Evolutionary conservation across 2,113 vertebrate species (phyloP), one percentile per base, ranked within the genome.

Genomic region (Bostrychus sinensis): DNA sequence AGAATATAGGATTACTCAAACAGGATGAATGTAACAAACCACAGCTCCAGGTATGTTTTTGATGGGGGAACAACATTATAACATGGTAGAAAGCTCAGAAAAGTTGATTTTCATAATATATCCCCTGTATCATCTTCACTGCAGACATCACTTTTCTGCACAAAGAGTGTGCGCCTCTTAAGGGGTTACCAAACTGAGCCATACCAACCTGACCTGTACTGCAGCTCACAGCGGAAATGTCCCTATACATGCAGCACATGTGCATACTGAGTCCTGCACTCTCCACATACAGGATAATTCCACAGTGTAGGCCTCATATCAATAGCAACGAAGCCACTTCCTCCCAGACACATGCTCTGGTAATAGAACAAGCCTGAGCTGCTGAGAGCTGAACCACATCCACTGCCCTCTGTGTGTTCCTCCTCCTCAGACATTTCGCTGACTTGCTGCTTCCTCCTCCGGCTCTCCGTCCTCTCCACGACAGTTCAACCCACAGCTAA

Each of bases 401-500:
- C 56, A 67, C 46, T n/a, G 28, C 53, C 71, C 70, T 32, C 37
- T 38, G 38, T 60, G 73, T 75, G 58, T 67, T 38, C 64, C 64
- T 50, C 51, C 54, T 39, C 50, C 39, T 56, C 41, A 72, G 51
- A 65, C 66, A 23, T 82, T 83, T 60, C 34, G 85, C 80, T 79
- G 82, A 87, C 75, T 77, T 64, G 70, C 57, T 65, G 37, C 80
- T 73, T 79, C 64, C 30, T 39, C 14, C 45, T 42, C 45, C 38
- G 61, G 57, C 20, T 58, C 60, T 41, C 67, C 41, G 0, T 69
- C 60, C 4, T 72, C 72, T 19, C 5, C 42, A 23, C 59, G 54
- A 65, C 66, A 77, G 39, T 56, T 11, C 60, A 85, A 78, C 82
- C 88, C 84, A 60, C 86, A 84, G 59, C 45, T 78, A 62, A 80